Evolutionary conservation across 1,140 invertebrate genomes (phyloP), one percentile per base, ranked within the genome.

Genomic region (Drosophila pruinosa): DNA sequence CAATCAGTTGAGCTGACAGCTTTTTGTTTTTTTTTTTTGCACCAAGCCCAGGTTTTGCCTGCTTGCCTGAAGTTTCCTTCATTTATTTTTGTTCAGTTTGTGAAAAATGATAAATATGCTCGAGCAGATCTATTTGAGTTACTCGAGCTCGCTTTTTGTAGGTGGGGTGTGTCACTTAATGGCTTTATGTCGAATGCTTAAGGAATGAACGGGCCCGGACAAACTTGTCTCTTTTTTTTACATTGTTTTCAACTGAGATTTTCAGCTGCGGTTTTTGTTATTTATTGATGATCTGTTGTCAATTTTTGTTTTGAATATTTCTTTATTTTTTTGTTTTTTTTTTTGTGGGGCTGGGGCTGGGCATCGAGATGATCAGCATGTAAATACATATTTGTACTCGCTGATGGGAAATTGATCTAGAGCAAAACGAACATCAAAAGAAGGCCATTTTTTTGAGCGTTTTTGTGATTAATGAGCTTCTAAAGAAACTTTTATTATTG

Each of bases 31-130:
- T 10, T 6, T 24, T 34, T 62, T 72, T 48, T 72, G 61, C 62
- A 67, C 73, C 73, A 75, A 75, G 69, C 73, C 69, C 70, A 68
- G 62, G 21, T 72, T 68, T 61, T 26, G 21, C 54, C 19, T 65
- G 24, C 10, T 43, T 8, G 19, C 19, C 10, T 10, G 6, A 39
- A 26, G 36, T 22, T 56, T 57, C 43, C 24, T 28, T 36, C 15
- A 56, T 43, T 75, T 72, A 52, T 78, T 75, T 63, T 59, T 47
- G 54, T 17, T 54, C 19, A 48, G 47, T 24, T 72, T 59, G 63
- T 75, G 70, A 77, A 74, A 88, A 81, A 81, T 86, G 62, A 88
- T 75, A 88, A 86, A 86, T 88, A 71, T 75, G 77, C 54, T 4
- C 28, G 64, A 58, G n/a, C n/a, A 65, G 71, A 88, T 86, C 82